A percentile compares a stretch with the other conserved stretches of the same genome.
phyloP scores from a whole-genome alignment of 2,888 invertebrate species.

The Cynaeus angustus region DNA sequence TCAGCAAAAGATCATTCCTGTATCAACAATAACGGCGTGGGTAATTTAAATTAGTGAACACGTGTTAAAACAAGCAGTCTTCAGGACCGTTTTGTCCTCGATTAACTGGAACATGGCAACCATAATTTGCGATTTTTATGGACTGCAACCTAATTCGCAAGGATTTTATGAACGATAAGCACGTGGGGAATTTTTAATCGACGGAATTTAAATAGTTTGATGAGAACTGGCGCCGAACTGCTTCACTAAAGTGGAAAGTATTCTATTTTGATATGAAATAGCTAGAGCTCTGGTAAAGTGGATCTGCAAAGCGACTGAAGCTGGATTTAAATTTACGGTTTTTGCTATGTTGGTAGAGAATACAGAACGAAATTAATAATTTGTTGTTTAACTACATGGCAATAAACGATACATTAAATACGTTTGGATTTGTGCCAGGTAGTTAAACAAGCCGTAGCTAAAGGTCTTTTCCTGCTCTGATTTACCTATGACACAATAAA shows the following conservation, averaged over 20 bases:
- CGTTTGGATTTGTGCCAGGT: constrained; percentile 14
- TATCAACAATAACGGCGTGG: background rate
- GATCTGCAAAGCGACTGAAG: background rate
- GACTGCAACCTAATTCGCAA: background rate
- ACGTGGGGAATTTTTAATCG: background rate
- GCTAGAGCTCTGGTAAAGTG: background rate
- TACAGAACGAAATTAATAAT: background rate
- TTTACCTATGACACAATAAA: background rate
- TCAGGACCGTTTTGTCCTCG: no score
- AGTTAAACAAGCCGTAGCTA: background rate
- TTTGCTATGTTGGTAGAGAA: no score
- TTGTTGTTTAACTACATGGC: constrained; percentile 12
- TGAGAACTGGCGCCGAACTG: background rate
- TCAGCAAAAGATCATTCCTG: background rate
- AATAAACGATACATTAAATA: constrained; percentile 26
- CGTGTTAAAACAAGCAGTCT: no score
- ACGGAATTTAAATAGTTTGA: background rate
- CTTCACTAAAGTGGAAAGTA: no score
- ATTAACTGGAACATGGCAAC: background rate
- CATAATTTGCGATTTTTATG: background rate
- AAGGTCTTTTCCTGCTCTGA: constrained; percentile 16
- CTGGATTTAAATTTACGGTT: background rate
- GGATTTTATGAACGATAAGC: background rate
- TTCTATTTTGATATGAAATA: no score
- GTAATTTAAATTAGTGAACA: no score